phyloP scores from a whole-genome alignment of 2,113 vertebrate species.

The Diphyllodes magnificus region DNA sequence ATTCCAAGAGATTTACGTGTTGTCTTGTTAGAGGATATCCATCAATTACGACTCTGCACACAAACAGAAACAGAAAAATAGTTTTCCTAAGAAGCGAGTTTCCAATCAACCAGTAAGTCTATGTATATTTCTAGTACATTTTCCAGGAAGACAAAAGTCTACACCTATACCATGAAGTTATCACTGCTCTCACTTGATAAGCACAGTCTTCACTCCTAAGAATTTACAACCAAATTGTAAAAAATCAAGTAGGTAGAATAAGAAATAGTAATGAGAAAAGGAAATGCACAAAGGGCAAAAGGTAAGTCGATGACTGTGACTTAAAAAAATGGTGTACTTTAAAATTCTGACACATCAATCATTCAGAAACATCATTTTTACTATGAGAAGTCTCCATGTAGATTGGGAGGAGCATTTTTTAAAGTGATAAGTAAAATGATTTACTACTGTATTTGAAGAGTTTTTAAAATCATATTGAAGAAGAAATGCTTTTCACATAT shows the following conservation, averaged over 20 bases:
- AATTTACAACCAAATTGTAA: not conserved
- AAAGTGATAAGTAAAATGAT: not conserved
- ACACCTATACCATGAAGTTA: not conserved
- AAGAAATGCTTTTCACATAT: not conserved
- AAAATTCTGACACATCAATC: not conserved
- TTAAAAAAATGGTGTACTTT: not conserved
- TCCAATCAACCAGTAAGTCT: not conserved
- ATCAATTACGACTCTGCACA: slow-evolving; percentile 85
- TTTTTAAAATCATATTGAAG: not conserved
- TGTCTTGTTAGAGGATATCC: slow-evolving; percentile 84
- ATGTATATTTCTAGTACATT: not conserved
- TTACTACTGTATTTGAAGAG: not conserved
- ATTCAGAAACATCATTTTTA: not conserved
- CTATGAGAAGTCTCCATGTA: not conserved
- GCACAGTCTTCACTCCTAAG: not conserved
- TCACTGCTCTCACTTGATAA: not conserved
- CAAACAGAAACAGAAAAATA: not conserved
- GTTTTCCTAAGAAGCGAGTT: not conserved
- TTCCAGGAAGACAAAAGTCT: not conserved
- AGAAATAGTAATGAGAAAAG: not conserved
- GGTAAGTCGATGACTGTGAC: not conserved
- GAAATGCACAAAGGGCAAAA: not conserved
- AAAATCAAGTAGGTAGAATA: not conserved
- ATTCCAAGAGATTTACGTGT: slow-evolving; percentile 80
- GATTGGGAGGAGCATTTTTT: not conserved